phyloP scores from a whole-genome alignment of 2,797 vertebrate genomes.

The Lutjanus argentimaculatus region DNA sequence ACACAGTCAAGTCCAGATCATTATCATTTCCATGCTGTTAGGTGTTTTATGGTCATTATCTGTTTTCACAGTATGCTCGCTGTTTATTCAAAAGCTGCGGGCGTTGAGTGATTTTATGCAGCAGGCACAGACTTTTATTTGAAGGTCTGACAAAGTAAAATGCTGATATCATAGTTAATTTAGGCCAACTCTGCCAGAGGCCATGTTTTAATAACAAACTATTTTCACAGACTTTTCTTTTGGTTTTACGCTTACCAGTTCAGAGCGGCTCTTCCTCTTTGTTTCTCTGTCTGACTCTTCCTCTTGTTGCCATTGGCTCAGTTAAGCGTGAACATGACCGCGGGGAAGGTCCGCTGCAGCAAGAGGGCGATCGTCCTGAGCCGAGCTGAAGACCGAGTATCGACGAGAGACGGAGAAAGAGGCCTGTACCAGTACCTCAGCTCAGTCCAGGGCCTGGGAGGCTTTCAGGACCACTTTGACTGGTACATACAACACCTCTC shows the following conservation, averaged over 20 bases:
- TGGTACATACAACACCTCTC: conserved; percentile 82
- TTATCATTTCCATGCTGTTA: not conserved
- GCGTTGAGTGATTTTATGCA: not conserved
- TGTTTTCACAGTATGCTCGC: not conserved
- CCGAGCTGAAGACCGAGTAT: conserved; percentile 65
- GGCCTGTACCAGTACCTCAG: conserved; percentile 88
- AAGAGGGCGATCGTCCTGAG: conserved; percentile 82
- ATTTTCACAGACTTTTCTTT: not conserved
- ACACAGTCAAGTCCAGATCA: not conserved
- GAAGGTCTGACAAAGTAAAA: not conserved
- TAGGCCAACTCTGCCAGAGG: conserved; percentile 5
- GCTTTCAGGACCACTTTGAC: conserved; percentile 93
- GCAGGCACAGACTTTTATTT: not conserved
- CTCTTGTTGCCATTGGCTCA: conserved; percentile 57
- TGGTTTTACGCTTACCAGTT: not conserved
- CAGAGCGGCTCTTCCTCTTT: not conserved
- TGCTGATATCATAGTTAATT: conserved; percentile 6
- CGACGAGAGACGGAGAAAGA: conserved; percentile 69
- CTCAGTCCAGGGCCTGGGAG: conserved; percentile 86
- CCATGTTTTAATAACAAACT: not conserved
- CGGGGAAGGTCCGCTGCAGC: conserved; percentile 90
- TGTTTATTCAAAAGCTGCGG: not conserved
- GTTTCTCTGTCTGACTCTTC: conserved; percentile 6
- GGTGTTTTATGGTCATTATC: not conserved
- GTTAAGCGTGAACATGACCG: conserved; percentile 84